These are phyloP conservation scores for Ditula angustiorana DNA, from an alignment of 2,888 invertebrate genomes.

Conservation along the genomic window DNA sequence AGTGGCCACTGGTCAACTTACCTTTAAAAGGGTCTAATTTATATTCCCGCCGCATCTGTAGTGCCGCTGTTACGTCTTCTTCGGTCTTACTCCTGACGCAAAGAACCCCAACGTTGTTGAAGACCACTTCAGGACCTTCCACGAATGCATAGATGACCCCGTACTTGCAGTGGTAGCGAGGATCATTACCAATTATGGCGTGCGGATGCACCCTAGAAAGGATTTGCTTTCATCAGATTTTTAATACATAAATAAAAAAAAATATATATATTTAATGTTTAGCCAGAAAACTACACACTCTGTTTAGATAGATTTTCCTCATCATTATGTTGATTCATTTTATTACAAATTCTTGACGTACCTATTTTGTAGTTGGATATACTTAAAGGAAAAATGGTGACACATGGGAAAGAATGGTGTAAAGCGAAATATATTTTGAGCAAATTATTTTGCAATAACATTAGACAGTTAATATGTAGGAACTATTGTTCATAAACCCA, in stretches of 20 bases:
- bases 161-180: slow-evolving; percentile 92
- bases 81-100: slow-evolving; percentile 92
- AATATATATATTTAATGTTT: too few species aligned
- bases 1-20: slow-evolving; percentile 74
- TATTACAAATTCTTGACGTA: neutral
- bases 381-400: slow-evolving; percentile 8
- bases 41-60: slow-evolving; percentile 90
- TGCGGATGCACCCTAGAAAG: slow-evolving; percentile 90
- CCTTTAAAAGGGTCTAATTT: slow-evolving; percentile 95
- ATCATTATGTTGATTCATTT: neutral
- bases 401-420: neutral
- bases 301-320: slow-evolving; percentile 13
- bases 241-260: too few species aligned
- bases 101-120: slow-evolving; percentile 95
- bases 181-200: slow-evolving; percentile 89
- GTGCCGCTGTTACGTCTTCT: slow-evolving; percentile 91
- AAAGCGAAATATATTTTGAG: too few species aligned
- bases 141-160: slow-evolving; percentile 93
- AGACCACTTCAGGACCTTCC: slow-evolving; percentile 88
- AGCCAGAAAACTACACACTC: too few species aligned
- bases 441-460: too few species aligned
- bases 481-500: too few species aligned
- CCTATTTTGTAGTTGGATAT: too few species aligned
- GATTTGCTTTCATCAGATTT: neutral
- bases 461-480: too few species aligned